Evolutionary conservation across 2,888 invertebrate species (phyloP).

Genomic region (Pristionchus exspectatus): DNA sequence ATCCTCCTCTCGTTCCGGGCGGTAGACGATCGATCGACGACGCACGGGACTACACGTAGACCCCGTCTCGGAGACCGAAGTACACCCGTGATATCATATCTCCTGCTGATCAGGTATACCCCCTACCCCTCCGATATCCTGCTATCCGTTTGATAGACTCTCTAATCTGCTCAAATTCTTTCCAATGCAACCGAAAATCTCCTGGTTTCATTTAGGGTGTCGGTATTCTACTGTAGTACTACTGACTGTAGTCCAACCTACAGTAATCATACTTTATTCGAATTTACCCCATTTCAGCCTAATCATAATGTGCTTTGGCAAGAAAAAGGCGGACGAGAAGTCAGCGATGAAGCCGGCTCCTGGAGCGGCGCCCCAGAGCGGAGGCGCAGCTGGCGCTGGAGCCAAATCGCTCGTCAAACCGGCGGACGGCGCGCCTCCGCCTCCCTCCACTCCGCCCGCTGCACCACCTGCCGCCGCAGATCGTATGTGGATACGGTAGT

Average conservation of each 20-base stretch:
- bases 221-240: not conserved
- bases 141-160: not conserved
- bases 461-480: not conserved
- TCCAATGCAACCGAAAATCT: too few relatives aligned
- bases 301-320: slow-evolving; percentile 38
- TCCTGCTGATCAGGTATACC: slow-evolving; percentile 38
- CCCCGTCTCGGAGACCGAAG: not conserved
- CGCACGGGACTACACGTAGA: not conserved
- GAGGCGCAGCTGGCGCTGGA: not conserved
- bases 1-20: slow-evolving; percentile 23
- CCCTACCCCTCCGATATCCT: not conserved
- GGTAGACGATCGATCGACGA: not conserved
- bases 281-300: not conserved
- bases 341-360: slow-evolving; percentile 25
- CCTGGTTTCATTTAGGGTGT: not conserved
- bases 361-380: slow-evolving; percentile 5
- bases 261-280: not conserved
- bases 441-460: not conserved
- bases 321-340: slow-evolving; percentile 36
- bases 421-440: not conserved
- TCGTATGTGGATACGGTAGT: not conserved
- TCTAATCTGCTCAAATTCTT: not conserved
- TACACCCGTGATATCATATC: slow-evolving; percentile 28
- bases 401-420: not conserved
- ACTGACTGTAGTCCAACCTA: not conserved